Percentiles rank a stretch among this genome's conserved stretches.
Evolutionary conservation across 1,140 invertebrate genomes (phyloP).

Genomic region (Ceratosolen fusciceps): DNA sequence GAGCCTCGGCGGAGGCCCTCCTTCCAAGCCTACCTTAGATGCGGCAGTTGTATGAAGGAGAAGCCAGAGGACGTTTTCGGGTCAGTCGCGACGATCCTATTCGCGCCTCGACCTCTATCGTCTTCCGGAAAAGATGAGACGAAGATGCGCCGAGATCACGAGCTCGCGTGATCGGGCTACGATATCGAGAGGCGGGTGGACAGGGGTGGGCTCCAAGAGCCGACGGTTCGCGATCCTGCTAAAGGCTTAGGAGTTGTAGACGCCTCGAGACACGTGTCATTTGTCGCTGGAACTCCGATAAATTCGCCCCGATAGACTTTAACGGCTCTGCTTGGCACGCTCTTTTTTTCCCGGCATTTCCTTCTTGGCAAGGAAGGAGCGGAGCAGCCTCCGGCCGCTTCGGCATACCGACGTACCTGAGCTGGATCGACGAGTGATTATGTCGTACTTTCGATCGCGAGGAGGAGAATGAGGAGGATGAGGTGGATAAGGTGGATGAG

Average conservation of each 20-base stretch:
- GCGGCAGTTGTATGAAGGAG: slow-evolving; percentile 36
- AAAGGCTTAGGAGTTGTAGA: neutral
- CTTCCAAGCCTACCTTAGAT: neutral
- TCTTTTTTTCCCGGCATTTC: neutral
- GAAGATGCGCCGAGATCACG: slow-evolving; percentile 19
- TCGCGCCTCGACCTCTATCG: neutral
- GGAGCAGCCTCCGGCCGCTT: no score
- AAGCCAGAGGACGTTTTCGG: slow-evolving; percentile 21
- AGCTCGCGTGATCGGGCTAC: slow-evolving; percentile 12
- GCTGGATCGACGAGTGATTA: neutral
- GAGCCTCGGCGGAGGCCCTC: neutral
- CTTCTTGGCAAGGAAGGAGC: neutral
- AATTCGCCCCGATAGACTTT: slow-evolving; percentile 47
- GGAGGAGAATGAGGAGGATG: neutral
- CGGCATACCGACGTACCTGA: neutral
- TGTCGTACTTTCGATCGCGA: neutral
- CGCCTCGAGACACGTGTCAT: slow-evolving; percentile 35
- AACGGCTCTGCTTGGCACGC: slow-evolving; percentile 7
- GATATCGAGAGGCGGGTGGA: neutral
- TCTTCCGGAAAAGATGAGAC: neutral
- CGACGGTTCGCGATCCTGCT: no score
- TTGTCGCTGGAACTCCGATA: slow-evolving; percentile 48
- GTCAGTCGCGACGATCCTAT: slow-evolving; percentile 32
- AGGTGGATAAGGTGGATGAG: neutral
- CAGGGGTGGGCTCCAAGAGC: no score